Evolutionary conservation across 2,888 invertebrate species (phyloP).

Genomic region (Lysandra bellargus): DNA sequence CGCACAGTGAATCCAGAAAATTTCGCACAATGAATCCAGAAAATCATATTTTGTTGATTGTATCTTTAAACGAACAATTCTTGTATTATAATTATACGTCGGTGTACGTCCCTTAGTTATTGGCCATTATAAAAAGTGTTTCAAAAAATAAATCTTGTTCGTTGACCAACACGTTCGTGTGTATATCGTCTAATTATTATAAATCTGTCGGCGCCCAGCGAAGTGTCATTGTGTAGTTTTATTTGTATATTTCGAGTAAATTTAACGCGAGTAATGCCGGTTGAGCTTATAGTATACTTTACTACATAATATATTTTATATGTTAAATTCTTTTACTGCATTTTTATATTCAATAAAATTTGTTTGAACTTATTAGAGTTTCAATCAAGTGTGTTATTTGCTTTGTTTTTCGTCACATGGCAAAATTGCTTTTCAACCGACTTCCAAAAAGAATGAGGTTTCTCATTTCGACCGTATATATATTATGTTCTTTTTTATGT

Average conservation of each 20-base stretch:
- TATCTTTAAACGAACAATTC: too few relatives aligned
- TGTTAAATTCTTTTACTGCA: not conserved
- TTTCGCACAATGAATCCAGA: too few relatives aligned
- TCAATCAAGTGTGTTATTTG: not conserved
- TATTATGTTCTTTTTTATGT: too few relatives aligned
- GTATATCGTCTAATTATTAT: slow-evolving; percentile 71
- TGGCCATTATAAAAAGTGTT: not conserved
- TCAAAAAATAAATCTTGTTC: slow-evolving; percentile 17
- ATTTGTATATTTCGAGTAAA: slow-evolving; percentile 60
- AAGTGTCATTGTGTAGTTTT: slow-evolving; percentile 63
- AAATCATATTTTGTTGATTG: too few relatives aligned
- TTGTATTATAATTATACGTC: too few relatives aligned
- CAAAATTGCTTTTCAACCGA: too few relatives aligned
- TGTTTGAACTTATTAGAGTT: not conserved
- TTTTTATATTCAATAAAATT: not conserved
- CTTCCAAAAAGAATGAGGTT: too few relatives aligned
- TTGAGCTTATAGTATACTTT: slow-evolving; percentile 44
- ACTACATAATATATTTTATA: slow-evolving; percentile 21
- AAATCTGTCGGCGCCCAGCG: slow-evolving; percentile 69
- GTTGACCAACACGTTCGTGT: slow-evolving; percentile 46
- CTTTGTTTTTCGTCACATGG: not conserved
- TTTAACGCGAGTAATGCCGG: slow-evolving; percentile 64
- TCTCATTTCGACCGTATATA: too few relatives aligned
- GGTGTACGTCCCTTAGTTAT: not conserved
- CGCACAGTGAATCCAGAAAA: too few relatives aligned